These are phyloP conservation scores for Molossus alvarezi DNA, from an alignment of 2,797 vertebrate species.

Conservation along the genomic window DNA sequence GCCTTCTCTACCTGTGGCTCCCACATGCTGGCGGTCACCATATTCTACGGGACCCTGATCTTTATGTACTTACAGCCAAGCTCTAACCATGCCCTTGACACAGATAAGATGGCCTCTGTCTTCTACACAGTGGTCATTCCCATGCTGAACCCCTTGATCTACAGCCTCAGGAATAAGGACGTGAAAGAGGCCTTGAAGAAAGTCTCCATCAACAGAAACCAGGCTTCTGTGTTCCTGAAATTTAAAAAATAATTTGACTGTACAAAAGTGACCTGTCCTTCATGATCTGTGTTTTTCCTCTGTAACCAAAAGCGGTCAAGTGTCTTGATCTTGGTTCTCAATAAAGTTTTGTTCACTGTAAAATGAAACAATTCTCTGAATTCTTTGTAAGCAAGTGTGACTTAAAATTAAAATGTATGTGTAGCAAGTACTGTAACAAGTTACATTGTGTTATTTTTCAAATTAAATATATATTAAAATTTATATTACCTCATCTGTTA, in stretches of 20 bases:
- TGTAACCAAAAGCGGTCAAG: neutral
- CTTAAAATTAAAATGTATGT: neutral
- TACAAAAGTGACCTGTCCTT: neutral
- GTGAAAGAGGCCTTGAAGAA: constrained; percentile 75
- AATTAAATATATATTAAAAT: neutral
- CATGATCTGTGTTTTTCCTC: fast-evolving
- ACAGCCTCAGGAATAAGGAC: constrained; percentile 37
- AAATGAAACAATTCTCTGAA: neutral
- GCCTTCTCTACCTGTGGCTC: constrained; percentile 78
- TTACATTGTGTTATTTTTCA: neutral
- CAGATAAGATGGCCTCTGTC: neutral
- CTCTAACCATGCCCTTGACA: neutral
- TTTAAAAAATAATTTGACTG: constrained; percentile 14
- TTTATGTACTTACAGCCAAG: constrained; percentile 67
- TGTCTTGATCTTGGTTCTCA: neutral
- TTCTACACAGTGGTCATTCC: constrained; percentile 76
- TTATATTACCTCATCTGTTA: neutral
- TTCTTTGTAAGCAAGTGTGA: neutral
- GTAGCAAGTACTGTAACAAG: neutral
- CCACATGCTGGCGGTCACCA: constrained; percentile 72
- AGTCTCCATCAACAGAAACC: neutral
- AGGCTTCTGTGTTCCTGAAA: constrained; percentile 12
- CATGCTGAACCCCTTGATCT: constrained; percentile 78
- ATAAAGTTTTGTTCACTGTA: neutral
- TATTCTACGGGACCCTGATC: constrained; percentile 18